phyloP scores from a whole-genome alignment of 2,113 vertebrate genomes.

The Colius striatus region DNA sequence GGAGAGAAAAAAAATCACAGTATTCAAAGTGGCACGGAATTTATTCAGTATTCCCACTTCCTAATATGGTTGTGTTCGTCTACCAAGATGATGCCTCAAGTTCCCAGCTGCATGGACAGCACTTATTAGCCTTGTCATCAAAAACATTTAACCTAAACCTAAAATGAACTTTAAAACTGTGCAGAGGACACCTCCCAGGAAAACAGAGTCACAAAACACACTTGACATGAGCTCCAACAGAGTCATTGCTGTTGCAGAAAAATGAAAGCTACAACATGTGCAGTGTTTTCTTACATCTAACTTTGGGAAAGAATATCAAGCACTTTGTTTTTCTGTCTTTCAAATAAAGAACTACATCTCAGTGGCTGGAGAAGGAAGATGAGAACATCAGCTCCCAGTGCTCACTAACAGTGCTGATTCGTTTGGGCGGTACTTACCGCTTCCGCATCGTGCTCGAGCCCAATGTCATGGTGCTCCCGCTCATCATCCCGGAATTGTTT shows the following conservation, averaged over 20 bases:
- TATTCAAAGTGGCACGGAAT: not conserved
- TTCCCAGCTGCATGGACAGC: not conserved
- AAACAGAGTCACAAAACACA: not conserved
- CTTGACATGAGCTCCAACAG: not conserved
- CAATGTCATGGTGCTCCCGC: conserved; percentile 91
- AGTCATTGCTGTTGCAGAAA: not conserved
- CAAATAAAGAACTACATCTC: not conserved
- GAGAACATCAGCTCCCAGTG: not conserved
- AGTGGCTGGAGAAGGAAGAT: not conserved
- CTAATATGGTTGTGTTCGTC: not conserved
- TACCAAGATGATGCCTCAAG: not conserved
- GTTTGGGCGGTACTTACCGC: conserved; percentile 71
- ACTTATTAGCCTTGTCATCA: not conserved
- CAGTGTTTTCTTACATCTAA: not conserved
- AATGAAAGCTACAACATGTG: not conserved
- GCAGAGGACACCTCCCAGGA: not conserved
- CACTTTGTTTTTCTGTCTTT: not conserved
- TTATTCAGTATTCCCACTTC: not conserved
- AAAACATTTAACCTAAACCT: not conserved
- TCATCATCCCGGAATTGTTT: conserved; percentile 95
- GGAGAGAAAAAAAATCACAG: too few species aligned
- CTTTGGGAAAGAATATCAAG: not conserved
- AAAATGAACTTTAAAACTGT: not conserved
- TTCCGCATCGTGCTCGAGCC: conserved; percentile 88
- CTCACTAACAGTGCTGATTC: not conserved